Evolutionary conservation across 2,113 vertebrate species (phyloP).

Genomic region (Gavialis gangeticus): DNA sequence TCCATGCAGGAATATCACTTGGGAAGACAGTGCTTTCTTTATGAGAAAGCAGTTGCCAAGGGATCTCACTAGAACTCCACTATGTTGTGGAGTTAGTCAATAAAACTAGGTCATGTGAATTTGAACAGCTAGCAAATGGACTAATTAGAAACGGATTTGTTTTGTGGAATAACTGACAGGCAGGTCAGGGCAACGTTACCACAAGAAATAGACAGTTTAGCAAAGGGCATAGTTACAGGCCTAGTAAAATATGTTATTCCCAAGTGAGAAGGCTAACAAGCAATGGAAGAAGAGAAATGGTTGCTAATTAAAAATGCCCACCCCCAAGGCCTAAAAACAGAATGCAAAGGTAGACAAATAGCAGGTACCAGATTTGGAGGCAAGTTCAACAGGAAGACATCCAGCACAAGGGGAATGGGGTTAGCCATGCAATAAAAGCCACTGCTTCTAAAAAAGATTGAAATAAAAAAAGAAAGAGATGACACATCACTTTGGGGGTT

Average conservation of each 20-base stretch:
- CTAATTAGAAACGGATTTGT: neutral
- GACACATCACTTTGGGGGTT: neutral
- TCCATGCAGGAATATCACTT: neutral
- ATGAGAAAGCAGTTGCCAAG: neutral
- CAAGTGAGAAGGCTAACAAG: neutral
- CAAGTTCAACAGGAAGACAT: neutral
- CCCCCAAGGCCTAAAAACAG: neutral
- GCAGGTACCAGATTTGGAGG: neutral
- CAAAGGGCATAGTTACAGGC: neutral
- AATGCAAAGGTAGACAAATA: neutral
- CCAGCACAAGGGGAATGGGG: neutral
- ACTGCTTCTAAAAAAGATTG: neutral
- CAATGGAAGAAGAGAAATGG: neutral
- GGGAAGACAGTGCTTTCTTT: neutral
- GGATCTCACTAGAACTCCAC: neutral
- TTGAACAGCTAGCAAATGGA: neutral
- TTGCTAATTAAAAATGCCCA: neutral
- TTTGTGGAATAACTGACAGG: neutral
- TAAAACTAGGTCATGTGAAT: neutral
- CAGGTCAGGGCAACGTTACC: neutral
- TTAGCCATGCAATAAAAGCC: neutral
- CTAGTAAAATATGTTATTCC: neutral
- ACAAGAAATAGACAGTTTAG: neutral
- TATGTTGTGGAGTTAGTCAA: fast-evolving
- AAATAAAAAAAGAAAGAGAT: neutral